Conservation (phyloP, 2,888 invertebrate genomes). For the Selenia dentaria region DNA sequence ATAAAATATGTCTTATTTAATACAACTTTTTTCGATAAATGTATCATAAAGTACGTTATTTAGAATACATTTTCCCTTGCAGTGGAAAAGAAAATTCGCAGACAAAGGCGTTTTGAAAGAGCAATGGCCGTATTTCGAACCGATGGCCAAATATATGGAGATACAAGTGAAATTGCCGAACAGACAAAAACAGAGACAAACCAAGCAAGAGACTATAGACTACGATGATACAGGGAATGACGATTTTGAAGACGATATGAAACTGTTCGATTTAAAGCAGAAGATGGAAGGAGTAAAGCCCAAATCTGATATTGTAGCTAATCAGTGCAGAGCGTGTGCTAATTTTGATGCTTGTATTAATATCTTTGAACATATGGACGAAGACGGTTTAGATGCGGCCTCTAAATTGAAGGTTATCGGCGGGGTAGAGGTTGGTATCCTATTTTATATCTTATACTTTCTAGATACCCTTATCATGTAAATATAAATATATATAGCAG, state of each 20-base stretch:
- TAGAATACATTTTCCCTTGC: constrained; percentile 30
- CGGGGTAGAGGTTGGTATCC: constrained; percentile 63
- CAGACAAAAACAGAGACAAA: constrained; percentile 37
- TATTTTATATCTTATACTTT: no score
- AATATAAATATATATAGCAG: no score
- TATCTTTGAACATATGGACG: constrained; percentile 58
- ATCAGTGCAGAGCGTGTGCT: constrained; percentile 63
- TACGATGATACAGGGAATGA: constrained; percentile 42
- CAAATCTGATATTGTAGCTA: constrained; percentile 49
- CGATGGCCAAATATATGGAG: constrained; percentile 57
- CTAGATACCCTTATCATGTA: no score
- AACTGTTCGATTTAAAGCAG: constrained; percentile 67
- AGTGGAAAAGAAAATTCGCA: constrained; percentile 78
- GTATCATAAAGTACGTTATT: background rate
- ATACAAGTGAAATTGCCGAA: constrained; percentile 37
- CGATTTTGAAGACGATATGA: constrained; percentile 72
- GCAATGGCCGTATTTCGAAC: constrained; percentile 73
- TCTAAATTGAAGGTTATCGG: constrained; percentile 60
- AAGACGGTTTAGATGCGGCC: constrained; percentile 59
- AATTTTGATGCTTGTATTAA: constrained; percentile 57
- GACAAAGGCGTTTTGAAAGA: constrained; percentile 70
- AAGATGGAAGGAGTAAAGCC: constrained; percentile 54
- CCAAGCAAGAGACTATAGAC: constrained; percentile 34
- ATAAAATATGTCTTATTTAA: background rate
- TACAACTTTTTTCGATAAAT: background rate